These are phyloP conservation scores for Macrobrachium rosenbergii DNA, from an alignment of 1,140 invertebrate species.

Conservation along the genomic window DNA sequence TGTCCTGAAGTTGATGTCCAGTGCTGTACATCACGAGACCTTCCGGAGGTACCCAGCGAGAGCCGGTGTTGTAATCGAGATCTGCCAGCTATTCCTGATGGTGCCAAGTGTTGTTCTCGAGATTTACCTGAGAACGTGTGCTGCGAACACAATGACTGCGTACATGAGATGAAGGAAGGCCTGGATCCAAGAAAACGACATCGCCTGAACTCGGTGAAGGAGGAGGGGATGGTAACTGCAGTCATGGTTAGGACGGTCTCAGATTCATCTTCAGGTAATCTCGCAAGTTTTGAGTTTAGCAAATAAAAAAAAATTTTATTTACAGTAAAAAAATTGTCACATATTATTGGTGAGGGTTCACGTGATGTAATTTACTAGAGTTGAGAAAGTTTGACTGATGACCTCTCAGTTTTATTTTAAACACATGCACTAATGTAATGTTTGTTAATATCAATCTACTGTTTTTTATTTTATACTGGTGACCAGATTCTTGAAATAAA, in stretches of 20 bases:
- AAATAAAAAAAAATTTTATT: neutral
- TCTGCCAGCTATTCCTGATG: too few species aligned
- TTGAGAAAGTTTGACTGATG: too few species aligned
- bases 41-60: too few species aligned
- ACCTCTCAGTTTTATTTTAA: too few species aligned
- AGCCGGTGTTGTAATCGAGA: too few species aligned
- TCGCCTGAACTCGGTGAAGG: neutral
- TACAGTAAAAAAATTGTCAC: too few species aligned
- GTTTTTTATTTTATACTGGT: too few species aligned
- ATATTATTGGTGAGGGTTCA: too few species aligned
- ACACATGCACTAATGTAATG: too few species aligned
- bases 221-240: slow-evolving; percentile 51
- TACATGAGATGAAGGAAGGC: neutral
- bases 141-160: neutral
- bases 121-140: neutral
- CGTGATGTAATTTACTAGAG: too few species aligned
- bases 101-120: neutral
- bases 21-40: neutral
- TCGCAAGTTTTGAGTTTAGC: neutral
- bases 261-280: slow-evolving; percentile 50
- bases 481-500: neutral
- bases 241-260: slow-evolving; percentile 54
- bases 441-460: too few species aligned
- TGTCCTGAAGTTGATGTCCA: neutral
- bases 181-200: slow-evolving; percentile 21